Evolutionary conservation across 2,888 invertebrate species (phyloP).

Genomic region (Tolmerus cingulatus): DNA sequence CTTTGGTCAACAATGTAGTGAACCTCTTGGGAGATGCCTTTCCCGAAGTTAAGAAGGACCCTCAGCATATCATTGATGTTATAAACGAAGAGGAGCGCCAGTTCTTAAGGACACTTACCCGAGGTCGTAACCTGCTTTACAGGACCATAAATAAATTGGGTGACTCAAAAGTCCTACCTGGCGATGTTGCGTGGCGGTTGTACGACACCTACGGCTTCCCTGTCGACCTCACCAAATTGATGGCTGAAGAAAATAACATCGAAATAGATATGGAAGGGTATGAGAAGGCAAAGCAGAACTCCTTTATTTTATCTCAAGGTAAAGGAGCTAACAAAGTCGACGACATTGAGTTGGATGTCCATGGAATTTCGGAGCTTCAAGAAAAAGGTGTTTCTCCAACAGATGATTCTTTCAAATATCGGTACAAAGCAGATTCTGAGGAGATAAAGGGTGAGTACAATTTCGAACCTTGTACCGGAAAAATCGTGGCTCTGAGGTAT

Average conservation of each 20-base stretch:
- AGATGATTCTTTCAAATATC: conserved; percentile 91
- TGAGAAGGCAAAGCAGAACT: conserved; percentile 89
- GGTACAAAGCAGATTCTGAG: conserved; percentile 74
- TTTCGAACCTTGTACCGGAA: conserved; percentile 77
- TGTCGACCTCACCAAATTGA: conserved; percentile 94
- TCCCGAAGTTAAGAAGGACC: conserved; percentile 86
- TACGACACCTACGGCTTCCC: conserved; percentile 99
- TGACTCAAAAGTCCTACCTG: conserved; percentile 78
- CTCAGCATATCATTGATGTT: conserved; percentile 87
- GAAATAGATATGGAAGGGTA: conserved; percentile 88
- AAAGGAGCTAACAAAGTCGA: conserved; percentile 83
- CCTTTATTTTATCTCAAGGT: conserved; percentile 88
- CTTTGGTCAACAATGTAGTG: conserved; percentile 89
- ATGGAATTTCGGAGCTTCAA: conserved; percentile 92
- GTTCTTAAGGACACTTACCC: conserved; percentile 92
- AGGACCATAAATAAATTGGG: conserved; percentile 87
- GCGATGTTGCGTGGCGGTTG: conserved; percentile 96
- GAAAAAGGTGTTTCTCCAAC: conserved; percentile 78
- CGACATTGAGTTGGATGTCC: conserved; percentile 89
- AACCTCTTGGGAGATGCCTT: conserved; percentile 81
- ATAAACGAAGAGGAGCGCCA: conserved; percentile 98
- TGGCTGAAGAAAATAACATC: conserved; percentile 96
- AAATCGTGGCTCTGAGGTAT: conserved; percentile 81
- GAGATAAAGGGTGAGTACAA: conserved; percentile 76
- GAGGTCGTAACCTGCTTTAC: conserved; percentile 90